Evolutionary conservation across 2,113 vertebrate genomes (phyloP).

Genomic region (Gobio gobio): DNA sequence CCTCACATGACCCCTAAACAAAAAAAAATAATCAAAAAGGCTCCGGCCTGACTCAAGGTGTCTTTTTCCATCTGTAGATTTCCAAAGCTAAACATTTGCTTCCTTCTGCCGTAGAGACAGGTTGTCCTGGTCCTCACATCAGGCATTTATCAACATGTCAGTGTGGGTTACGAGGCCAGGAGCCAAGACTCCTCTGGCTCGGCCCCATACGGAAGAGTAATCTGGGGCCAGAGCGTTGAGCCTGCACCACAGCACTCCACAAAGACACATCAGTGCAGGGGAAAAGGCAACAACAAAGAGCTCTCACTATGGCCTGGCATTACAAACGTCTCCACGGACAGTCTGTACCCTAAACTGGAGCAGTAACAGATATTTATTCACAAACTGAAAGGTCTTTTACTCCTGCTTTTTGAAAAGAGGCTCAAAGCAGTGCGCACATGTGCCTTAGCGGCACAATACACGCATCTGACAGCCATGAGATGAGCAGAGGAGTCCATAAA

Average conservation of each 20-base stretch:
- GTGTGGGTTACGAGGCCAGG: slow-evolving; percentile 67
- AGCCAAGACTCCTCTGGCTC: slow-evolving; percentile 67
- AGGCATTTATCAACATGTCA: slow-evolving; percentile 77
- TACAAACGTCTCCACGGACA: slow-evolving; percentile 41
- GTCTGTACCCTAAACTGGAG: slow-evolving; percentile 33
- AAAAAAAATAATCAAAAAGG: neutral
- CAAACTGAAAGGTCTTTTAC: slow-evolving; percentile 36
- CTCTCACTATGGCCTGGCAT: slow-evolving; percentile 30
- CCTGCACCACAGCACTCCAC: slow-evolving; percentile 39
- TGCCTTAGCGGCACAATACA: slow-evolving; percentile 14
- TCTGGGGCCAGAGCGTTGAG: slow-evolving; percentile 40
- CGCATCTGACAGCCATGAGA: slow-evolving; percentile 7
- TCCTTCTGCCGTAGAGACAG: slow-evolving; percentile 68
- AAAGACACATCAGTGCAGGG: slow-evolving; percentile 42
- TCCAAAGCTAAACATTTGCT: slow-evolving; percentile 52
- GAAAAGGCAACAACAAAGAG: slow-evolving; percentile 45
- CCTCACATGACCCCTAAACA: neutral
- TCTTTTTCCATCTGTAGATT: slow-evolving; percentile 18
- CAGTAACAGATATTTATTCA: slow-evolving; percentile 39
- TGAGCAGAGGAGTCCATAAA: slow-evolving; percentile 15
- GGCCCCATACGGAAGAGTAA: slow-evolving; percentile 54
- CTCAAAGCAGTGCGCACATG: neutral
- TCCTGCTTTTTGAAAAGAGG: slow-evolving; percentile 23
- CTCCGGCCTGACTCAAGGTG: neutral
- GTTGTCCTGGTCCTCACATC: slow-evolving; percentile 67